phyloP scores from a whole-genome alignment of 2,113 vertebrate species.

The Engystomops pustulosus region DNA sequence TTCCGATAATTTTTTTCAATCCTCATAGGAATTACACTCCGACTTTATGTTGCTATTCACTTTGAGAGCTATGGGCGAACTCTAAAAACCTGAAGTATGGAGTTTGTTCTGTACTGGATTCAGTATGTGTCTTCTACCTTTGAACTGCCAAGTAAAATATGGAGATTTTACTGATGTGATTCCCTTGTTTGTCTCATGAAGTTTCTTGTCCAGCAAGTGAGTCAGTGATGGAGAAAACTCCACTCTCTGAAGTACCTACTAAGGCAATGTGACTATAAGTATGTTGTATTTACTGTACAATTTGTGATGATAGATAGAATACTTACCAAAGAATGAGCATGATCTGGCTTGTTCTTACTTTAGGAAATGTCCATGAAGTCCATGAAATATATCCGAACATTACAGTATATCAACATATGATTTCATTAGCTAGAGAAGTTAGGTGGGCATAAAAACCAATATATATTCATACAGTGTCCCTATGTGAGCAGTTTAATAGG shows the following conservation, averaged over 20 bases:
- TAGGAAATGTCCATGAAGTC: no score
- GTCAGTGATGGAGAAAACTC: conserved; percentile 10
- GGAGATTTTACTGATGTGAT: not conserved
- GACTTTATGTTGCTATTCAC: no score
- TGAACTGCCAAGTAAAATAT: not conserved
- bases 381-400: no score
- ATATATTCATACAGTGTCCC: no score
- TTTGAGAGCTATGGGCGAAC: no score
- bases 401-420: no score
- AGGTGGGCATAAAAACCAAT: no score
- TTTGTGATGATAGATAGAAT: conserved; percentile 38
- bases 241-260: not conserved
- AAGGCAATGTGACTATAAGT: not conserved
- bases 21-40: no score
- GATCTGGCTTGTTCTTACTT: not conserved
- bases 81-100: not conserved
- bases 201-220: conserved; percentile 13
- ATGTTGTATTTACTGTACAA: conserved; percentile 7
- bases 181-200: not conserved
- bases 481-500: no score
- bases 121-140: not conserved
- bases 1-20: no score
- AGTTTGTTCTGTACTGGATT: not conserved
- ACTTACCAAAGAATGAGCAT: not conserved
- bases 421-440: no score